Evolutionary conservation across 2,888 invertebrate species (phyloP).

Genomic region (Cheilosia pagana): DNA sequence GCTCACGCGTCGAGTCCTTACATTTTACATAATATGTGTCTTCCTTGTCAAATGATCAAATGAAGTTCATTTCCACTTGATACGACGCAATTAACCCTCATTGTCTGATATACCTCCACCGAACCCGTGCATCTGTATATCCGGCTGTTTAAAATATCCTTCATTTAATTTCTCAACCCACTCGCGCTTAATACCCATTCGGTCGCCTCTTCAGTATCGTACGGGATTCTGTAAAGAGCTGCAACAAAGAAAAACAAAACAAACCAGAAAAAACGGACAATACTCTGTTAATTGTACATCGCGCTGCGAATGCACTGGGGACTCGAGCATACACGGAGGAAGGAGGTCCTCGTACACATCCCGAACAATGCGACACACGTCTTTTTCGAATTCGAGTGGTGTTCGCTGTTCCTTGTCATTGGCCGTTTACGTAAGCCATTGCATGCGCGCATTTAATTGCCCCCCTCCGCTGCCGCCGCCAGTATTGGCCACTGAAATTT

Average conservation of each 20-base stretch:
- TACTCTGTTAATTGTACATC: conserved; percentile 64
- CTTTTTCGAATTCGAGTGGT: conserved; percentile 25
- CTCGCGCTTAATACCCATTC: neutral
- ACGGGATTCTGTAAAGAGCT: neutral
- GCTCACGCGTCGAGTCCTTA: no score
- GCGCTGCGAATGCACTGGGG: conserved; percentile 43
- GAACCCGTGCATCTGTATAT: no score
- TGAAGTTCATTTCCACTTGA: no score
- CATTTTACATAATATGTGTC: no score
- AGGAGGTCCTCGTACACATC: neutral
- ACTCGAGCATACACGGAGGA: neutral
- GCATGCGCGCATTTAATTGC: conserved; percentile 38
- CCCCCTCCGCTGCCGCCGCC: neutral
- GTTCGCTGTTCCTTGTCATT: conserved; percentile 10
- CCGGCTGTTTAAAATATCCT: neutral
- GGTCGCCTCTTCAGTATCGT: neutral
- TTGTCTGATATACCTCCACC: no score
- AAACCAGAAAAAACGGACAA: conserved; percentile 44
- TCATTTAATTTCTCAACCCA: neutral
- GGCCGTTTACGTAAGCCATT: conserved; percentile 9
- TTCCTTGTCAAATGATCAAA: no score
- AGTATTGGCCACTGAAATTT: conserved; percentile 17
- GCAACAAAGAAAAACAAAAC: conserved; percentile 8
- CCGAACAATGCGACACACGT: conserved; percentile 13
- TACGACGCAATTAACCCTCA: no score